Conservation (phyloP, 1,140 invertebrate genomes). For the Musca vetustissima region DNA sequence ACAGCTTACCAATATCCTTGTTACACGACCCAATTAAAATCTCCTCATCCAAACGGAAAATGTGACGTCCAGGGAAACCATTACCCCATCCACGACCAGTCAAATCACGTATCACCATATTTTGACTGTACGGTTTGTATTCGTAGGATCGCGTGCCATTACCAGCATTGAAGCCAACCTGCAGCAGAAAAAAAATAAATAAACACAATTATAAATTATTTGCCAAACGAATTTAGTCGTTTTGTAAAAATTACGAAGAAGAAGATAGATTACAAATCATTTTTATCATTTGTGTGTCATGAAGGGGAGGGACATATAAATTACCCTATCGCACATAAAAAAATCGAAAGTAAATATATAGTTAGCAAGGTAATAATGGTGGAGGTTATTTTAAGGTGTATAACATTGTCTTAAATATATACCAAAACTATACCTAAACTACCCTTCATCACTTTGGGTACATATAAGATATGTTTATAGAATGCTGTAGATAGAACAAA, state of each 20-base stretch:
- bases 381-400: too few species aligned
- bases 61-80: constrained; percentile 83
- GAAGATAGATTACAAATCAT: too few species aligned
- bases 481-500: too few species aligned
- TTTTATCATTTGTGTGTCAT: too few species aligned
- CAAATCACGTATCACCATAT: constrained; percentile 79
- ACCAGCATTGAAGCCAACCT: constrained; percentile 94
- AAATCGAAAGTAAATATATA: too few species aligned
- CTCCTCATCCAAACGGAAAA: constrained; percentile 93
- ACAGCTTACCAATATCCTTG: constrained; percentile 75
- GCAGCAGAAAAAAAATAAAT: constrained; percentile 35
- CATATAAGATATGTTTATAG: too few species aligned
- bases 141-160: constrained; percentile 90
- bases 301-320: too few species aligned
- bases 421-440: too few species aligned
- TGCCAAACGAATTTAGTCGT: not conserved
- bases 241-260: not conserved
- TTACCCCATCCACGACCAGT: constrained; percentile 84
- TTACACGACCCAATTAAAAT: constrained; percentile 90
- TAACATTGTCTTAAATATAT: too few species aligned
- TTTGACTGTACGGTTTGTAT: constrained; percentile 88
- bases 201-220: constrained; percentile 1
- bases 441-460: too few species aligned
- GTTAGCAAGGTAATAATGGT: too few species aligned
- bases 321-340: too few species aligned